Conservation (phyloP, 2,888 invertebrate species). For the Aphelenchoides bicaudatus region DNA sequence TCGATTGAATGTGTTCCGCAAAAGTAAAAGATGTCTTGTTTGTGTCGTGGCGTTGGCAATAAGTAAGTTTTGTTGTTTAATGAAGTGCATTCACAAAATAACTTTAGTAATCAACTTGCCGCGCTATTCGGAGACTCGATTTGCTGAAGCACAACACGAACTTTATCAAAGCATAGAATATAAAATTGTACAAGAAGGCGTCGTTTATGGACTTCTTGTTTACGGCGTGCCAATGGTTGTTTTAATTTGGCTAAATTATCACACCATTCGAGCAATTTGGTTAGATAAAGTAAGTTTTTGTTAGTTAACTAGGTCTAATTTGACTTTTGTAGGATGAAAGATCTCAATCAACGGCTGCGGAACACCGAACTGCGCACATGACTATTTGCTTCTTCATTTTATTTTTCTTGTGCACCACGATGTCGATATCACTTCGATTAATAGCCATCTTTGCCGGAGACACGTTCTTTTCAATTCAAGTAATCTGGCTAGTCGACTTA, state of each 20-base stretch:
- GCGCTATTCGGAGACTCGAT: constrained; percentile 37
- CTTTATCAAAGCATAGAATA: constrained; percentile 23
- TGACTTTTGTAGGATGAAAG: constrained; percentile 23
- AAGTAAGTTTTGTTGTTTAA: constrained; percentile 12
- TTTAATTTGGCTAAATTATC: constrained; percentile 46
- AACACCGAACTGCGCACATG: constrained; percentile 45
- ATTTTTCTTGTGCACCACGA: constrained; percentile 45
- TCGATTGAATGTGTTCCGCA: constrained; percentile 34
- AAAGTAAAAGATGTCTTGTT: constrained; percentile 32
- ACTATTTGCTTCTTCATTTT: constrained; percentile 44
- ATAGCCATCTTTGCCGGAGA: constrained; percentile 19
- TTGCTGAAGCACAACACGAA: constrained; percentile 9
- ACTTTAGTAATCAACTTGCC: constrained; percentile 35
- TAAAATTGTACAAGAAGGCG: constrained; percentile 43
- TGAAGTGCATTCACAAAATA: not conserved
- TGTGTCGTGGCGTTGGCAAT: constrained; percentile 26
- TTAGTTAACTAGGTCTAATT: too few species aligned
- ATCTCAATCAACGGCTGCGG: constrained; percentile 35
- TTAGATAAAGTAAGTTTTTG: constrained; percentile 34
- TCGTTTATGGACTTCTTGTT: constrained; percentile 46
- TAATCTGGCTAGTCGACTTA: constrained; percentile 41
- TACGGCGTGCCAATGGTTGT: constrained; percentile 42
- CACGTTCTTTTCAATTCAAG: constrained; percentile 26
- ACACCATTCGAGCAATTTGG: constrained; percentile 35
- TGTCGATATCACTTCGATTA: constrained; percentile 42